A percentile compares a stretch with the other conserved stretches of the same genome.
Evolutionary conservation across 2,797 vertebrate species (phyloP).

Genomic region (Aeoliscus strigatus): DNA sequence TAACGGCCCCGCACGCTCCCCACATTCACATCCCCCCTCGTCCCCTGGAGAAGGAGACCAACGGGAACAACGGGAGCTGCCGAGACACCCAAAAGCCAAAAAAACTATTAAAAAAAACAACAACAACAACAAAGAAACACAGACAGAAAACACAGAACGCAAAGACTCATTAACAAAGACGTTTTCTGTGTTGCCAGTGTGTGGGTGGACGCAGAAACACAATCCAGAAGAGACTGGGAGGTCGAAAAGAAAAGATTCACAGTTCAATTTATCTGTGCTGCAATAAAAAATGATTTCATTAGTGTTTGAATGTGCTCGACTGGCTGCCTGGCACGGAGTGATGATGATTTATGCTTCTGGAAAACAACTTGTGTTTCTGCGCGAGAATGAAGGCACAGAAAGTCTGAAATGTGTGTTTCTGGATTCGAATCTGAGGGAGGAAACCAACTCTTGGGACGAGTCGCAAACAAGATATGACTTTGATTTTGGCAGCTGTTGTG

Average conservation of each 20-base stretch:
- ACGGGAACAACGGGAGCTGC: conserved; percentile 52
- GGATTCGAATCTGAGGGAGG: conserved; percentile 8
- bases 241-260: conserved; percentile 28
- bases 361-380: conserved; percentile 23
- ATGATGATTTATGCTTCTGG: conserved; percentile 34
- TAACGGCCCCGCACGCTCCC: conserved; percentile 52
- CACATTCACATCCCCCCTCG: conserved; percentile 55
- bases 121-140: too few species aligned
- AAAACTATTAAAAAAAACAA: too few species aligned
- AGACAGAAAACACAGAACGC: too few species aligned
- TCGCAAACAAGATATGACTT: conserved; percentile 21
- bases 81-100: too few species aligned
- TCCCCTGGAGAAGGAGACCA: conserved; percentile 51
- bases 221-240: conserved; percentile 27
- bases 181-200: conserved; percentile 46
- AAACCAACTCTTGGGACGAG: conserved; percentile 5
- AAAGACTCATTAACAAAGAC: conserved; percentile 63
- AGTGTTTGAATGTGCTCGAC: conserved; percentile 48
- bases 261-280: conserved; percentile 40
- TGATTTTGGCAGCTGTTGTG: conserved; percentile 22
- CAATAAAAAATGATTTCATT: conserved; percentile 57
- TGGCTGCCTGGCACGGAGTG: conserved; percentile 38
- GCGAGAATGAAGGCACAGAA: conserved; percentile 5
- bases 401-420: conserved; percentile 15
- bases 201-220: conserved; percentile 41